These are phyloP conservation scores for Agriotes lineatus DNA, from an alignment of 2,888 invertebrate genomes.

Conservation along the genomic window DNA sequence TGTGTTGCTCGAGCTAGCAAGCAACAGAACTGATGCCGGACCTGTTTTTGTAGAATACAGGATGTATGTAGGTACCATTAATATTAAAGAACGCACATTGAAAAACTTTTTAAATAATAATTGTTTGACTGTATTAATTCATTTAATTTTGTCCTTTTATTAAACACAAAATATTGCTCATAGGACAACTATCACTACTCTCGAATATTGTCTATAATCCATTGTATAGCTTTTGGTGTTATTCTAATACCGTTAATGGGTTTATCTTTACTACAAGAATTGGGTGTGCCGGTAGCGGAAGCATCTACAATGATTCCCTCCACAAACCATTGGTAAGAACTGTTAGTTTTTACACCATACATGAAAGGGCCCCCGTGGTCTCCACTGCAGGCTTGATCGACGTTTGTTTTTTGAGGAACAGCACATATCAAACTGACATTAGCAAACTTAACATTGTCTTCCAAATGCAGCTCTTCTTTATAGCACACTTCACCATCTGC, in stretches of 20 bases:
- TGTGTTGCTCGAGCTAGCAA: no score
- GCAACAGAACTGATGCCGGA: no score
- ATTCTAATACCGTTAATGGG: background rate
- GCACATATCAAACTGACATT: constrained; percentile 12
- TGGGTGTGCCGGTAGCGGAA: background rate
- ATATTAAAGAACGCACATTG: no score
- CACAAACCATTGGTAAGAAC: constrained; percentile 33
- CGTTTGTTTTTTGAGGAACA: background rate
- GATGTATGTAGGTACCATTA: no score
- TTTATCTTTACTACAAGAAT: background rate
- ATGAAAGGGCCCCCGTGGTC: constrained; percentile 31
- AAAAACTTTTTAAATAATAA: no score
- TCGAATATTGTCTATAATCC: constrained; percentile 1
- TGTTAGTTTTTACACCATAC: constrained; percentile 17
- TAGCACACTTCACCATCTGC: constrained; percentile 20
- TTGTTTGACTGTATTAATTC: no score
- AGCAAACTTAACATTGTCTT: constrained; percentile 27
- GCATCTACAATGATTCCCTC: constrained; percentile 15
- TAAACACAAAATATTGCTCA: no score
- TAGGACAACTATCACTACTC: no score
- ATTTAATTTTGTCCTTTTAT: no score
- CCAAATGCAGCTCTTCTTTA: background rate
- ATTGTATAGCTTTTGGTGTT: background rate
- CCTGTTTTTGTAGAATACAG: no score
- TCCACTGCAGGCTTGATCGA: constrained; percentile 19